phyloP scores from a whole-genome alignment of 53 echinoderm and acorn worm species.

The Arbacia lixula region DNA sequence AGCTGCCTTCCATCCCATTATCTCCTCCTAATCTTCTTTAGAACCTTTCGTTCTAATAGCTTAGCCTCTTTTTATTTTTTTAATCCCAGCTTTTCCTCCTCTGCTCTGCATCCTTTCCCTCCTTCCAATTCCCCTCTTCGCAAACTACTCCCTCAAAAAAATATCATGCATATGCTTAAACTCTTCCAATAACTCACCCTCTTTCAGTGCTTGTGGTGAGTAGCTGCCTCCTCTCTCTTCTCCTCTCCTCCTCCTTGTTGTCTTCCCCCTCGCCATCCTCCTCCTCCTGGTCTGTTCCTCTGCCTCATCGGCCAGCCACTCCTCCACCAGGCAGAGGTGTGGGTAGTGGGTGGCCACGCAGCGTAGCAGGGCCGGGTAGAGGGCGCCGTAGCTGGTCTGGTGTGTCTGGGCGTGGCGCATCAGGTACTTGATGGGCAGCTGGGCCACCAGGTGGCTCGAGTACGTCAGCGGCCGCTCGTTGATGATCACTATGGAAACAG shows the following conservation, averaged over 20 bases:
- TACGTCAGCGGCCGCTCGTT: constrained; percentile 85
- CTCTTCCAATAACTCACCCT: no score
- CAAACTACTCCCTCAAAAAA: no score
- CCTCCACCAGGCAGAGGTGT: constrained; percentile 96
- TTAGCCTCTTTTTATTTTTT: neutral
- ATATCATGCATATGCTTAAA: no score
- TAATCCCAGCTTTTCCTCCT: neutral
- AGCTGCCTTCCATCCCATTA: no score
- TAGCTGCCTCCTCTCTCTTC: constrained; percentile 20
- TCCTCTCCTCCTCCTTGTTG: constrained; percentile 15
- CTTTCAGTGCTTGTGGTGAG: constrained; percentile 62
- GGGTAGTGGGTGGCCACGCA: constrained; percentile 98
- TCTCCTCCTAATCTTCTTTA: no score
- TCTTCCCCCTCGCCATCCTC: constrained; percentile 44
- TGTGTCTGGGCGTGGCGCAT: constrained; percentile 82
- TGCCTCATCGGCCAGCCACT: constrained; percentile 90
- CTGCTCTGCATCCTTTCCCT: neutral
- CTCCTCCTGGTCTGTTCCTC: constrained; percentile 51
- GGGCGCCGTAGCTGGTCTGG: constrained; percentile 75
- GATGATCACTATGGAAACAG: constrained; percentile 91
- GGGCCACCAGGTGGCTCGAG: constrained; percentile 86
- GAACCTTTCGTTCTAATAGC: no score
- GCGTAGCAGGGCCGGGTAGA: constrained; percentile 89
- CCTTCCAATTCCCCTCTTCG: neutral
- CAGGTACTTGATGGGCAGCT: constrained; percentile 98